Conservation (phyloP, 1,140 invertebrate species). For the Pissodes strobi region DNA sequence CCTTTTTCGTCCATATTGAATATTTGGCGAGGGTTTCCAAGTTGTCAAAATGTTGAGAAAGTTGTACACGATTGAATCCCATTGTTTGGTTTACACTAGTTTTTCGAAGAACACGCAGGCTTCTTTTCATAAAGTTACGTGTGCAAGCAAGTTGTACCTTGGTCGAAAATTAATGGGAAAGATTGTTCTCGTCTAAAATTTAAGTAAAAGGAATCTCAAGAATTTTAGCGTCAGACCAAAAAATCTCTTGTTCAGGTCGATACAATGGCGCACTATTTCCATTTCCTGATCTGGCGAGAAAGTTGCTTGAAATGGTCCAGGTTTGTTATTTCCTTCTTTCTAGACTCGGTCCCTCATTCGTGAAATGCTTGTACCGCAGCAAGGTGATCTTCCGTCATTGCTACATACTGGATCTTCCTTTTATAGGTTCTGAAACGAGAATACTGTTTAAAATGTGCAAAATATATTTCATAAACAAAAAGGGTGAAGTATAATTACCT, state of each 20-base stretch:
- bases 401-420: background rate
- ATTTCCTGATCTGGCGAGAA: background rate
- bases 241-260: no score
- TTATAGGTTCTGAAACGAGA: background rate
- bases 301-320: no score
- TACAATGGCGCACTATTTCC: background rate
- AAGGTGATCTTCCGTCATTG: background rate
- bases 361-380: background rate
- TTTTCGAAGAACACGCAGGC: background rate
- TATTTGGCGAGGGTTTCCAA: background rate
- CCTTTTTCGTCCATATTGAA: slow-evolving; percentile 14
- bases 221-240: background rate
- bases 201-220: background rate
- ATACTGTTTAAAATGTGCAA: no score
- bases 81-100: slow-evolving; percentile 2
- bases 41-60: no score
- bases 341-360: background rate
- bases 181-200: background rate
- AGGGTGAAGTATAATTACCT: no score
- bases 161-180: background rate
- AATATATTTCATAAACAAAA: no score
- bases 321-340: background rate
- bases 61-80: no score
- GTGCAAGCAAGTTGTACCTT: slow-evolving; percentile 4
- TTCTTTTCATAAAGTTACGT: slow-evolving; percentile 1